Conservation (phyloP, 2,113 vertebrate genomes). For the Prunella himalayana region DNA sequence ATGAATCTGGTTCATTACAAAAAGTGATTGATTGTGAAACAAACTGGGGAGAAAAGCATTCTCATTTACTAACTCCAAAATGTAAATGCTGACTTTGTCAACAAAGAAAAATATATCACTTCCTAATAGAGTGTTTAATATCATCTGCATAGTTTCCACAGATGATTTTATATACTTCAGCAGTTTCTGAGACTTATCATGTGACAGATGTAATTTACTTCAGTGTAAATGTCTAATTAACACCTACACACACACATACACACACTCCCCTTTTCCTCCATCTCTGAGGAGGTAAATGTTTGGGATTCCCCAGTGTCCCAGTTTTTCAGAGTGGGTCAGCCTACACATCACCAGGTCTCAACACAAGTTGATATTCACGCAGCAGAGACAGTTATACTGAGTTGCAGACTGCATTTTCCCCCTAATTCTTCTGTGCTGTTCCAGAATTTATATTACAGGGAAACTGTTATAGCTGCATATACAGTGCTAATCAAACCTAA, state of each 20-base stretch:
- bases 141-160: not conserved
- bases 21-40: not conserved
- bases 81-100: not conserved
- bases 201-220: slow-evolving; percentile 32
- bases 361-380: not conserved
- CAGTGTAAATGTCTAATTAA: slow-evolving; percentile 58
- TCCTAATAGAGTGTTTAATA: not conserved
- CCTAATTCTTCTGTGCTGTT: not conserved
- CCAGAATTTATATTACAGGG: not conserved
- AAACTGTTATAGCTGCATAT: not conserved
- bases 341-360: not conserved
- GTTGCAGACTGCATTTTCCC: not conserved
- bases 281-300: not conserved
- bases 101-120: not conserved
- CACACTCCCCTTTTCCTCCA: not conserved
- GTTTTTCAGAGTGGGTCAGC: slow-evolving; percentile 4
- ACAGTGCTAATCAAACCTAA: not conserved
- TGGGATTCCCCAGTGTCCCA: slow-evolving; percentile 4
- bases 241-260: not conserved
- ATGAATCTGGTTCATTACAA: not conserved
- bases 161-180: not conserved
- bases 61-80: not conserved
- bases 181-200: not conserved
- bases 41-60: not conserved
- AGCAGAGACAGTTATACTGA: not conserved